Evolutionary conservation across 2,797 vertebrate genomes (phyloP).

Genomic region (Oophaga sylvatica): DNA sequence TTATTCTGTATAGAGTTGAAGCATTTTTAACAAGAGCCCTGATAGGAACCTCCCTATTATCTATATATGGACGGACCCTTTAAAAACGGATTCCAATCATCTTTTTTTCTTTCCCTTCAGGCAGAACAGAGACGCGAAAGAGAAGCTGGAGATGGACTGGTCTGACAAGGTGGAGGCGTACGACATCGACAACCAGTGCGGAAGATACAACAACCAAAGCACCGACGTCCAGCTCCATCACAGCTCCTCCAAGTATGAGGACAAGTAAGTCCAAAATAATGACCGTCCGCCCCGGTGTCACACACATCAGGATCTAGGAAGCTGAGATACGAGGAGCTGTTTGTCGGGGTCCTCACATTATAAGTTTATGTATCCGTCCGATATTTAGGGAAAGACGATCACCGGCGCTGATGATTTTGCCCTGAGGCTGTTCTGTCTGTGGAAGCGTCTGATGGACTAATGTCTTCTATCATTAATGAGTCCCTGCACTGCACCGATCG

Average conservation of each 20-base stretch:
- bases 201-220: slow-evolving; percentile 77
- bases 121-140: slow-evolving; percentile 81
- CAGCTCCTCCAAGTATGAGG: slow-evolving; percentile 78
- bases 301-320: neutral
- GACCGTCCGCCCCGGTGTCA: neutral
- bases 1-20: too few species aligned
- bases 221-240: slow-evolving; percentile 78
- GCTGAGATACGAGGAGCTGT: neutral
- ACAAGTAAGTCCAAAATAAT: slow-evolving; percentile 76
- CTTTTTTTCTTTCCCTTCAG: slow-evolving; percentile 67
- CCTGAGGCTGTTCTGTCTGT: neutral
- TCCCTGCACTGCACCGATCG: neutral
- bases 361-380: neutral
- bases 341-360: neutral
- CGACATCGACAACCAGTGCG: slow-evolving; percentile 78
- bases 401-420: neutral
- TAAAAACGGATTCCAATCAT: neutral
- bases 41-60: neutral
- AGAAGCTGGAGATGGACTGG: slow-evolving; percentile 86
- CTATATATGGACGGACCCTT: neutral
- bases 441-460: neutral
- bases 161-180: slow-evolving; percentile 88
- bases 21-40: too few species aligned
- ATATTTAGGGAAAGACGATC: neutral
- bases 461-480: neutral